These are phyloP conservation scores for Saccostrea cuccullata DNA, from an alignment of 1,140 invertebrate genomes.

Conservation along the genomic window DNA sequence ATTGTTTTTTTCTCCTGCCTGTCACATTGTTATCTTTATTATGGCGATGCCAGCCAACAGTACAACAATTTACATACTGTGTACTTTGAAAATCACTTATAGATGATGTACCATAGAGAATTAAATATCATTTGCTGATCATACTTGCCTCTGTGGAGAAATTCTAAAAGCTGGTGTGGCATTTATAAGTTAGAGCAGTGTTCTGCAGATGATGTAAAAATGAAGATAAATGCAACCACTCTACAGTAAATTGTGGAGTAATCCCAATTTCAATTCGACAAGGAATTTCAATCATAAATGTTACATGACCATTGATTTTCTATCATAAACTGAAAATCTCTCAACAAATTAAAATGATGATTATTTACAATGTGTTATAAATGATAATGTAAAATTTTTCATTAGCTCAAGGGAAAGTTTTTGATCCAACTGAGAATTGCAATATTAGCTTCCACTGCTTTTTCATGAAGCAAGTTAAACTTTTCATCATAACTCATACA, in stretches of 20 bases:
- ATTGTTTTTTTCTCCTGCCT: not conserved
- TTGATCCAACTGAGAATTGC: slow-evolving; percentile 19
- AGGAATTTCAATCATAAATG: slow-evolving; percentile 38
- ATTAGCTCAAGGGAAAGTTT: slow-evolving; percentile 13
- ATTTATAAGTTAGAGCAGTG: not conserved
- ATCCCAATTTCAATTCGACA: slow-evolving; percentile 24
- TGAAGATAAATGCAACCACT: slow-evolving; percentile 27
- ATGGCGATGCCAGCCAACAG: not conserved
- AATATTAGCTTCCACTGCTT: slow-evolving; percentile 1
- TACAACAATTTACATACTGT: slow-evolving; percentile 15
- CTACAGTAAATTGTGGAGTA: slow-evolving; percentile 10
- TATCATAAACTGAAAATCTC: slow-evolving; percentile 34
- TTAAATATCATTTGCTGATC: slow-evolving; percentile 28
- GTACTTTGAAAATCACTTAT: slow-evolving; percentile 29
- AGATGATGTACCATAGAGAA: slow-evolving; percentile 30
- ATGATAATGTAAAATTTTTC: slow-evolving; percentile 26
- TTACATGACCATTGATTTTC: slow-evolving; percentile 33
- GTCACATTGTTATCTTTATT: not conserved
- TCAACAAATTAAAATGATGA: slow-evolving; percentile 34
- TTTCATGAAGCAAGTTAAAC: slow-evolving; percentile 4
- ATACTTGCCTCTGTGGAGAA: slow-evolving; percentile 15
- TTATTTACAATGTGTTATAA: slow-evolving; percentile 22
- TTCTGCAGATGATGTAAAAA: slow-evolving; percentile 27
- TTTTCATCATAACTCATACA: not conserved
- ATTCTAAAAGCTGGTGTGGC: slow-evolving; percentile 31